Base-by-base conservation (phyloP, 2,797 vertebrate species). In the Ptychadena robeensis region DNA sequence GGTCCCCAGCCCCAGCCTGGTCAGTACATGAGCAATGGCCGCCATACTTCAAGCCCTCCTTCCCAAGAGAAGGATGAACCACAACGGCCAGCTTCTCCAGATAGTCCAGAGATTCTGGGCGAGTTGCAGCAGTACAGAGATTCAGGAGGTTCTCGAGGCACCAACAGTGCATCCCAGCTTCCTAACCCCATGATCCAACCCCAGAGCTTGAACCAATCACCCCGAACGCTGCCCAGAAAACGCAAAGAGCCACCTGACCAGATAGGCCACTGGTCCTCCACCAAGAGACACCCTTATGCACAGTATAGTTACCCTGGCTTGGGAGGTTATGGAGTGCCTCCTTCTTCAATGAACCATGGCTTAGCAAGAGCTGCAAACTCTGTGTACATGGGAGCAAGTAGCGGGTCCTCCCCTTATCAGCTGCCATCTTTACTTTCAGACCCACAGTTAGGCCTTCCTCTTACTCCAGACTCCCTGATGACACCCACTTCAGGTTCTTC, bases 381-480 rank as follows among this genome's bases (percentile, higher is more conserved):
- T 77, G 90, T 97, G 86, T 93, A 98, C 79, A 93, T 97, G 94
- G 94, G 94, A 69, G 82, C 94, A 77, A 93, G 95, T 28, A 93
- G 95, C 35, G 93, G 92, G 1, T 94, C 96, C 11, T 95, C 97
- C 85, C 98, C 95, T 87, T 96, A 96, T 90, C 96, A 96, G 92
- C 93, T 96, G 85, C 93, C 95, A 69, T 95, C 95, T 86, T 95
- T 98, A 91, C 94, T 98, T 89, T 92, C 95, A 82, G 98, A 98
- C 91, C 92, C 97, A 82, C 96, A 96, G 88, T 92, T 94, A 91
- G 94, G 98, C 92, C 97, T 98, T 88, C 95, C 98, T 83, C 92
- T 96, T 87, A 94, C 95, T 90, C 93, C 96, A 85, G 96, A 97
- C 91, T 91, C 96, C 66, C 94, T 95, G 88, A 92, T 95, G 85